A percentile compares a stretch with the other conserved stretches of the same genome.
Conservation (phyloP, 2,113 vertebrate genomes). For the Tautogolabrus adspersus region DNA sequence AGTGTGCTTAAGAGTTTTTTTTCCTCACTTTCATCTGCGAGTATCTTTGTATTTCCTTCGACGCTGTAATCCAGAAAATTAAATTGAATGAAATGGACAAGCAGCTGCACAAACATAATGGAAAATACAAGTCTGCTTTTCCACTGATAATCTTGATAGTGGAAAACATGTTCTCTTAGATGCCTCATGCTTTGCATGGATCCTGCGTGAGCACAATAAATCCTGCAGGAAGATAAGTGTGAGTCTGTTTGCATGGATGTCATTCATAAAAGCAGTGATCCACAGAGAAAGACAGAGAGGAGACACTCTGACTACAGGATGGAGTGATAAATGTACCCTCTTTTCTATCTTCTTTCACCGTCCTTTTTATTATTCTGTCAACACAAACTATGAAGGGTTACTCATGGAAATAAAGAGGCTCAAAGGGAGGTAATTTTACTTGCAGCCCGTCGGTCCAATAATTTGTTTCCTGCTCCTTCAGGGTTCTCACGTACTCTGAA, state of each 20-base stretch:
- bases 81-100: constrained; percentile 20
- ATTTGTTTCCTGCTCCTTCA: constrained; percentile 78
- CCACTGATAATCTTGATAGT: constrained; percentile 37
- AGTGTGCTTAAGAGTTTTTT: not conserved
- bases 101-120: constrained; percentile 19
- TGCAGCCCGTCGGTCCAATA: constrained; percentile 67
- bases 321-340: constrained; percentile 58
- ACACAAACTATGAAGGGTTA: constrained; percentile 71
- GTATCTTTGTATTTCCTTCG: constrained; percentile 2
- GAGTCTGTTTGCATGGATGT: constrained; percentile 50
- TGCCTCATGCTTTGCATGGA: constrained; percentile 35
- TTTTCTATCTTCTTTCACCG: constrained; percentile 47
- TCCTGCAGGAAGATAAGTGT: constrained; percentile 59
- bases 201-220: constrained; percentile 27
- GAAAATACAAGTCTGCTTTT: constrained; percentile 39
- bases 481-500: constrained; percentile 63
- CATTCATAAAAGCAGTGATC: constrained; percentile 58
- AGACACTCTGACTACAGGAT: constrained; percentile 43
- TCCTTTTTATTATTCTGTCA: constrained; percentile 77
- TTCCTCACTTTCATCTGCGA: not conserved
- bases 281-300: constrained; percentile 31
- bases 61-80: constrained; percentile 57
- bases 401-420: constrained; percentile 75
- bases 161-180: constrained; percentile 45
- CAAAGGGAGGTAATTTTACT: constrained; percentile 74